A percentile compares a stretch with the other conserved stretches of the same genome.
Evolutionary conservation across 2,888 invertebrate genomes (phyloP).

Genomic region (Ophraella communa): DNA sequence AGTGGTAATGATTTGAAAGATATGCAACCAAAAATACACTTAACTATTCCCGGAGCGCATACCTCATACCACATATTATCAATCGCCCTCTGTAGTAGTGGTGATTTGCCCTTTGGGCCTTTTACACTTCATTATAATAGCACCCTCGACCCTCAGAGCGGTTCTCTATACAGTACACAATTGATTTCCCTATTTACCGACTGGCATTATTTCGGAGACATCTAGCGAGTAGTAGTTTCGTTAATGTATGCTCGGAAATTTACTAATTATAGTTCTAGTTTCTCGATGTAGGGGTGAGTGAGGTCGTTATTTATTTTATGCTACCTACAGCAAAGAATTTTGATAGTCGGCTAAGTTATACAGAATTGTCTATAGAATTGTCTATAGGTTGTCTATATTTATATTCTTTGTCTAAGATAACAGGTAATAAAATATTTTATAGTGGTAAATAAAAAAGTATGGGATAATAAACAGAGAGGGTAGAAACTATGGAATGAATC

Average conservation of each 20-base stretch:
- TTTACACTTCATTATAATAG: constrained; percentile 18
- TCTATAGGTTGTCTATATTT: too few species aligned
- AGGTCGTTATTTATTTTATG: not conserved
- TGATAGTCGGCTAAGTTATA: too few species aligned
- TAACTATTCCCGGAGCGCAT: constrained; percentile 13
- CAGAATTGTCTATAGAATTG: too few species aligned
- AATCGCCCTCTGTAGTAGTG: not conserved
- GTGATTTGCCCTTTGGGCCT: constrained; percentile 5
- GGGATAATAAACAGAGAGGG: too few species aligned
- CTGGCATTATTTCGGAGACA: constrained; percentile 20
- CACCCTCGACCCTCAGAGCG: constrained; percentile 4
- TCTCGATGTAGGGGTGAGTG: constrained; percentile 1
- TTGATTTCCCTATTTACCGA: constrained; percentile 4
- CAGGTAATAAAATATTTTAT: too few species aligned
- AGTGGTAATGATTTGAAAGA: not conserved
- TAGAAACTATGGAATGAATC: too few species aligned
- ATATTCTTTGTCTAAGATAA: too few species aligned
- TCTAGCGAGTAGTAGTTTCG: constrained; percentile 29
- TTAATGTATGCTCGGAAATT: not conserved
- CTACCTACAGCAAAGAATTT: too few species aligned
- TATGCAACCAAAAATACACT: constrained; percentile 29
- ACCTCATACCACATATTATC: not conserved
- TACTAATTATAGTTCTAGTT: not conserved
- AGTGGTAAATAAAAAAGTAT: too few species aligned
- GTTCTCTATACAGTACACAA: constrained; percentile 1